Evolutionary conservation across 1,140 invertebrate species (phyloP), one percentile per base, ranked within the genome.

Genomic region (Papilio aristodemus): DNA sequence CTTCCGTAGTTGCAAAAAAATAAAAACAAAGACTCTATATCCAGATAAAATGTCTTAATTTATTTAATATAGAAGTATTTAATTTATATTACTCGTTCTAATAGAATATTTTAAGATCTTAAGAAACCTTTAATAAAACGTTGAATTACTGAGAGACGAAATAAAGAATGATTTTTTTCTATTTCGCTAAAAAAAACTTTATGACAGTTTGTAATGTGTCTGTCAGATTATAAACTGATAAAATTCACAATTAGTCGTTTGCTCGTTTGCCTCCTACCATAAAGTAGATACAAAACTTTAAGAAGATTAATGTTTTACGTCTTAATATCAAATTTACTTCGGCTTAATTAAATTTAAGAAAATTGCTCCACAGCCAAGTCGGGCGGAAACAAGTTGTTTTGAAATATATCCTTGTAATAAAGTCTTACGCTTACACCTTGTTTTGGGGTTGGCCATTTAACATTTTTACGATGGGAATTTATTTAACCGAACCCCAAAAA

Each of bases 381-480:
- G 70, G 50, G 64, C 71, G 77, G 78, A 80, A 80, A 80, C 76
- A 78, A 81, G 78, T 81, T 73, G 75, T 77, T 69, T 59, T 70
- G 50, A 78, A 80, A 82, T 84, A 82, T 83, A 78, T 78, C 72
- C 78, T 54, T 70, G 79, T 77, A 82, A 83, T 83, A 85, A 81
- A 83, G 79, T 75, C 71, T 70, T 66, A 71, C 69, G 71, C 73
- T 73, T 77, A 82, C 78, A 83, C 76, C 81, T 60, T 60, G 27
- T 60, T 60, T 37, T 60, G 58, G 58, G 74, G 78, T 79, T 74
- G 77, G 68, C 74, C 76, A 83, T 84, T 80, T 78, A 81, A 43
- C 82, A 84, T 84, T 84, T 84, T 84, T 84, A 84, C 76, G 82
- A 81, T 74, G 72, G 76, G 75, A 84, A 84, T 84, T 84, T 84